Evolutionary conservation across 2,113 vertebrate genomes (phyloP).

Genomic region (Callorhinus ursinus): DNA sequence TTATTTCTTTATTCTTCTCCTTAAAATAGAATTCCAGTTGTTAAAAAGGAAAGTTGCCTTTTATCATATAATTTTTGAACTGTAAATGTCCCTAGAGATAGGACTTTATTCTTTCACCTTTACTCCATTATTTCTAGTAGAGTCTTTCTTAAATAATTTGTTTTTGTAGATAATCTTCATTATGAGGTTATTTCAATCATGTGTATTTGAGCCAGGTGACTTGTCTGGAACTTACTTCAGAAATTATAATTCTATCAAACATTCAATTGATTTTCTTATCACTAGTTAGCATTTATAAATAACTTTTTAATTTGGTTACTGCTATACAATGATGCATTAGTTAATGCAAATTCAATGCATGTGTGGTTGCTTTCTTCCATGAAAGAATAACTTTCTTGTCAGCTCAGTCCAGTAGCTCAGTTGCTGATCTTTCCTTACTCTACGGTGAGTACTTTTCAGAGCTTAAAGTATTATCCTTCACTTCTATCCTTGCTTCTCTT

Average conservation of each 20-base stretch:
- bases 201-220: not conserved
- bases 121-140: not conserved
- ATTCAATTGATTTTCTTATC: not conserved
- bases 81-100: not conserved
- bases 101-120: not conserved
- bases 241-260: not conserved
- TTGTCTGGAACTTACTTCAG: not conserved
- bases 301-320: not conserved
- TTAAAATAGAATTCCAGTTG: not conserved
- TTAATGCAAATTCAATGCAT: not conserved
- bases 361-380: not conserved
- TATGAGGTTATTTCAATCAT: not conserved
- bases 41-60: not conserved
- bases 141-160: not conserved
- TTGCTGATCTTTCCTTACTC: not conserved
- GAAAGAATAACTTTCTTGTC: not conserved
- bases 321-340: not conserved
- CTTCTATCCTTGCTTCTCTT: not conserved
- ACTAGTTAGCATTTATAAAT: not conserved
- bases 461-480: not conserved
- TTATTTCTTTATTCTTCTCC: not conserved
- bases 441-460: not conserved
- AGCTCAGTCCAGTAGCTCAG: not conserved
- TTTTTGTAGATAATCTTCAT: not conserved
- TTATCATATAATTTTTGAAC: not conserved